Evolutionary conservation across 2,888 invertebrate species (phyloP), one percentile per base, ranked within the genome.

Genomic region (Morinoia aosen): DNA sequence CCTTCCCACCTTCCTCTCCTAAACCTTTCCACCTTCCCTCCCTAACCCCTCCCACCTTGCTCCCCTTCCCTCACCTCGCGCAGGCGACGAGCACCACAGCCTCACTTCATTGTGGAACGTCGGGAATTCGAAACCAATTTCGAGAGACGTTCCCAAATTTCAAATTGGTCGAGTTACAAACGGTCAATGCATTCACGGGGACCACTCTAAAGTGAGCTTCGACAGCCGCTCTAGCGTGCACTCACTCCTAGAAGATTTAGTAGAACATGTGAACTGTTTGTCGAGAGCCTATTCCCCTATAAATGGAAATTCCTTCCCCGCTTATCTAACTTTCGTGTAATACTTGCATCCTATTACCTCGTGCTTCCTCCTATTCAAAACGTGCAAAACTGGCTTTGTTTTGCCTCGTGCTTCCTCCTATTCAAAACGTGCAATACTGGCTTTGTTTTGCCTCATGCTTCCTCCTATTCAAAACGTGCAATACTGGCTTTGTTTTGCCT

Each of bases 21-120:
- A 10, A 1, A 1, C 91, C 56, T 48, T 40, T 56, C 40, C 56
- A 14, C 91, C 91, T 40, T 19, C 91, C 91, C 11, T 5, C 88
- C 88, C 25, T 88, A 0, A 14, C n/a, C 19, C 19, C 8, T 61
- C 61, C 61, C 8, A 61, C 61, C 61, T 61, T 61, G 7, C 88
- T 40, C 11, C 7, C 88, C 88, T 40, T 88, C 88, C 88, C 88
- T n/a, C 88, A n/a, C 88, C 12, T 10, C 16, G 40, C 3, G 33
- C n/a, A 56, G 25, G 57, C 57, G 48, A 33, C n/a, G 48, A 57
- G 93, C 93, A 93, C 16, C 0, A 7, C 93, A 57, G 57, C 93
- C 93, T 57, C 93, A 93, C 93, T 93, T 93, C 93, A 93, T 93
- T 93, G 93, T 93, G 93, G 93, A 93, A 93, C 93, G 93, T 93